Evolutionary conservation across 2,113 vertebrate species (phyloP).

Genomic region (Bos indicus): DNA sequence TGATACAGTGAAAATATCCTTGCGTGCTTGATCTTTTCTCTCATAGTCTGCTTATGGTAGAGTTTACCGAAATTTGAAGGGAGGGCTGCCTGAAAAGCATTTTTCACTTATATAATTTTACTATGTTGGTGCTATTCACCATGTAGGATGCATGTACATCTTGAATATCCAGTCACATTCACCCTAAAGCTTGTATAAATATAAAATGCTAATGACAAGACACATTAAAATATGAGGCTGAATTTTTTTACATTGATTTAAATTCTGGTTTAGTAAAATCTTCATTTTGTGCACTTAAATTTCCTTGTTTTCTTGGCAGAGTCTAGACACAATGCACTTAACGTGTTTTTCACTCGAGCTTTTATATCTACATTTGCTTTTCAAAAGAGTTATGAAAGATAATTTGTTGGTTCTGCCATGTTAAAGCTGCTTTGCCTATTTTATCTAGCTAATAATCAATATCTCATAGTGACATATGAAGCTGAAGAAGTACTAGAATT

Average conservation of each 20-base stretch:
- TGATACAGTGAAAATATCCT: neutral
- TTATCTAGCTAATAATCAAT: constrained; percentile 40
- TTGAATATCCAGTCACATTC: neutral
- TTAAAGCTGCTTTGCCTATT: constrained; percentile 23
- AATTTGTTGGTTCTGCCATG: constrained; percentile 37
- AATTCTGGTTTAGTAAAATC: constrained; percentile 57
- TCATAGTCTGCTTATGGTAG: neutral
- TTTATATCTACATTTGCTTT: constrained; percentile 54
- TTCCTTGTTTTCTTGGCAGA: constrained; percentile 60
- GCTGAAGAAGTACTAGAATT: neutral
- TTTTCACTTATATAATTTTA: constrained; percentile 22
- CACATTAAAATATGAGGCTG: constrained; percentile 28
- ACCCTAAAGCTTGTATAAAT: neutral
- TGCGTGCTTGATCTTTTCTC: neutral
- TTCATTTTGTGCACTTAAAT: constrained; percentile 50
- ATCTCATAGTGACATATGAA: constrained; percentile 7
- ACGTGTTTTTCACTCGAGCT: constrained; percentile 46
- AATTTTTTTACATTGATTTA: constrained; percentile 44
- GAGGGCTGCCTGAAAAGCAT: neutral
- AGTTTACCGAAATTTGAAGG: neutral
- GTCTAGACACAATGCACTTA: constrained; percentile 59
- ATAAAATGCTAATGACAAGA: constrained; percentile 43
- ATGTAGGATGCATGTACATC: neutral
- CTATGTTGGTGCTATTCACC: neutral
- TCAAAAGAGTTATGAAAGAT: constrained; percentile 56